phyloP scores from a whole-genome alignment of 1,140 invertebrate genomes.

The Dufourea novaeangliae region DNA sequence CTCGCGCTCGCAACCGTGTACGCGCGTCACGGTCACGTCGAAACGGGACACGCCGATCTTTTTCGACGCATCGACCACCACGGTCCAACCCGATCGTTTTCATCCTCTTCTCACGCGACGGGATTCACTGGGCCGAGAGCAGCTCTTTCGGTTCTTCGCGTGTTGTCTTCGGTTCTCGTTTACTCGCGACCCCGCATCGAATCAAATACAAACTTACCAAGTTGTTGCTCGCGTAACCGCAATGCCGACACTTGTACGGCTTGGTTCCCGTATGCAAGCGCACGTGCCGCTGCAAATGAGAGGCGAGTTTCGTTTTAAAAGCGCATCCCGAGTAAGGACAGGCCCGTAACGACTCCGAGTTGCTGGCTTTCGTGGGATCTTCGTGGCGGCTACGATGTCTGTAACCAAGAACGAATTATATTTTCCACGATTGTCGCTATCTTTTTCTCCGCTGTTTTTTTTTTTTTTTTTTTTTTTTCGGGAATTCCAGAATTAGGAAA shows the following conservation, averaged over 20 bases:
- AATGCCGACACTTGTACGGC: conserved; percentile 93
- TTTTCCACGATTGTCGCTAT: too few species aligned
- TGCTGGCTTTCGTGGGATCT: conserved; percentile 22
- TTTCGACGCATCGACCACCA: neutral
- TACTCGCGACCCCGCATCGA: too few species aligned
- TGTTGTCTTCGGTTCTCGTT: too few species aligned
- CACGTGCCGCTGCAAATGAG: conserved; percentile 89
- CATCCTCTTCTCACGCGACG: too few species aligned
- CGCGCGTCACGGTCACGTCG: too few species aligned
- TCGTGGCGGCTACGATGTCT: conserved; percentile 76
- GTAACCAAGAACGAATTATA: conserved; percentile 52
- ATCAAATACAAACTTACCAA: conserved; percentile 80
- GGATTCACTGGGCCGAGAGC: too few species aligned
- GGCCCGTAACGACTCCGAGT: conserved; percentile 35
- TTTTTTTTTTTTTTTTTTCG: too few species aligned
- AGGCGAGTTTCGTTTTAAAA: conserved; percentile 85
- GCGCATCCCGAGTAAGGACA: conserved; percentile 81
- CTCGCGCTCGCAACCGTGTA: neutral
- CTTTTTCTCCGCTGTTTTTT: too few species aligned
- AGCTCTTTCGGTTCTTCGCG: too few species aligned
- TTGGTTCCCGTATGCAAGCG: conserved; percentile 90
- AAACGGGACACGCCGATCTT: neutral
- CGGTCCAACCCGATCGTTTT: too few species aligned
- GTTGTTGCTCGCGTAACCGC: conserved; percentile 89
- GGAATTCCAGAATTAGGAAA: too few species aligned